Evolutionary conservation across 2,888 invertebrate genomes (phyloP), one percentile per base, ranked within the genome.

Genomic region (Julus scanicus): DNA sequence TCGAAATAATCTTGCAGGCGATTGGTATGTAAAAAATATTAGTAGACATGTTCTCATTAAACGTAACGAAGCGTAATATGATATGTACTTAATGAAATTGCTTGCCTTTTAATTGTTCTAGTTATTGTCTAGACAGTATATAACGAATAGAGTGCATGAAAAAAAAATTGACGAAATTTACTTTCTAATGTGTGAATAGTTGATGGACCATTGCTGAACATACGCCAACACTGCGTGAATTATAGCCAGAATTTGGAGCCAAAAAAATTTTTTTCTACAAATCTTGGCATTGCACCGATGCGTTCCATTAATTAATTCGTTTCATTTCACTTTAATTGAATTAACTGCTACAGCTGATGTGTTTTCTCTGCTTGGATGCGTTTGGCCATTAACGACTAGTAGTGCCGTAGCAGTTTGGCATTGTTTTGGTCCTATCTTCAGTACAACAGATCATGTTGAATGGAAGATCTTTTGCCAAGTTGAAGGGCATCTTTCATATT

Each of bases 281-380:
- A 71, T 71, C 71, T 71, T 71, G 71, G 29, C 71, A 71, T 71
- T 29, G 71, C 71, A 71, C 9, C 29, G 71, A 71, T 71, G 71
- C 71, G 71, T 71, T 71, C 71, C 71, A 71, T 71, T 71, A 71
- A 71, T 71, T 71, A 71, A 71, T 29, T 71, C 71, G 71, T 71
- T 71, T 71, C 29, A 71, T 71, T 71, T 71, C 71, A 71, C 71
- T 29, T 71, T 71, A 71, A 71, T 71, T 71, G 71, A 71, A 71
- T 71, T 20, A 71, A 71, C 71, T 71, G 71, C 71, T 71, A 71
- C 29, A 71, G 3, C 71, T 29, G 71, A 71, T 71, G 71, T 71
- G 71, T 71, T 71, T 71, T 71, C 29, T 71, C 71, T 71, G 71
- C 71, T 71, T 71, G 71, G 71, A 71, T 71, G 71, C 71, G 29